A percentile compares a stretch with the other conserved stretches of the same genome.
These are phyloP conservation scores for Neoaliturus tenellus DNA, from an alignment of 2,888 invertebrate species.

Conservation along the genomic window DNA sequence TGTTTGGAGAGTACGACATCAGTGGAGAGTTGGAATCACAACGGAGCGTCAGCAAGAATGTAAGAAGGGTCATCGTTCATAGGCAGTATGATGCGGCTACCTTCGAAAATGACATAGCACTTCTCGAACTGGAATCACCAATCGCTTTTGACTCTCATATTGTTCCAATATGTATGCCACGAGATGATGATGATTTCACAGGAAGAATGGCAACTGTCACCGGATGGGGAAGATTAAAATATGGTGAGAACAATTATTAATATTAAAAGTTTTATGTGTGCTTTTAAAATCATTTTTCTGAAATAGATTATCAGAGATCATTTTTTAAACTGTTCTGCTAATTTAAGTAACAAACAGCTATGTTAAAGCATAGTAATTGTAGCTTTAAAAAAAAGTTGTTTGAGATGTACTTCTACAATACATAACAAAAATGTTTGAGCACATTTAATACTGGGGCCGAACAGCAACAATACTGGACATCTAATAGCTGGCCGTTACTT, in stretches of 20 bases:
- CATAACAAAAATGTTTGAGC: no score
- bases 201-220: slow-evolving; percentile 93
- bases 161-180: slow-evolving; percentile 95
- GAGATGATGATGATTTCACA: slow-evolving; percentile 84
- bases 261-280: no score
- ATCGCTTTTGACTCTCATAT: slow-evolving; percentile 91
- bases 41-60: slow-evolving; percentile 87
- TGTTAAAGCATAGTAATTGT: no score
- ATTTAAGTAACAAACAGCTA: no score
- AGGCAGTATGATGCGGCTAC: slow-evolving; percentile 92
- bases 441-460: no score
- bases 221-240: slow-evolving; percentile 94
- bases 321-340: no score
- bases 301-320: no score
- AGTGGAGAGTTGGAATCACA: slow-evolving; percentile 88
- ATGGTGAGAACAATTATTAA: slow-evolving; percentile 78
- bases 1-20: slow-evolving; percentile 94
- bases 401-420: no score
- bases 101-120: slow-evolving; percentile 93
- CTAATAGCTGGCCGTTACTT: no score
- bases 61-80: slow-evolving; percentile 91
- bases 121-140: slow-evolving; percentile 89
- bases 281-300: no score
- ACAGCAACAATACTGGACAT: no score
- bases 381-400: no score